These are phyloP conservation scores for Dipus sagitta DNA, from an alignment of 2,797 vertebrate species.

Conservation along the genomic window DNA sequence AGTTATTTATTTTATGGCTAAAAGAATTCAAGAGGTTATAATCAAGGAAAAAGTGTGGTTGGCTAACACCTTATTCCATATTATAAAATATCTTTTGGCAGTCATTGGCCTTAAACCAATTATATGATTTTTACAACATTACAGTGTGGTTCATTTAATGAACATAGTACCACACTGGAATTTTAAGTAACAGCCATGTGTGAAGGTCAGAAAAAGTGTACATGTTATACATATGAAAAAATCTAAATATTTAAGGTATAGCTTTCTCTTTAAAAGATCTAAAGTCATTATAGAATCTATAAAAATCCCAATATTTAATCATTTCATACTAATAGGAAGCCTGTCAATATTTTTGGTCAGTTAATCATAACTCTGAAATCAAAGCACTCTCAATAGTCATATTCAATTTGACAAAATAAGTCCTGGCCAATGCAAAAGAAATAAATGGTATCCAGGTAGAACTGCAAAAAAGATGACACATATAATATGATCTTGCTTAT, in stretches of 20 bases:
- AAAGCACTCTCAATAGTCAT: background rate
- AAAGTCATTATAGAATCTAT: background rate
- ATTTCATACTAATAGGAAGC: conserved; percentile 21
- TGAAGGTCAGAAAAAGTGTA: conserved; percentile 13
- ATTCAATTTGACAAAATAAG: background rate
- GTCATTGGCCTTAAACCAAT: background rate
- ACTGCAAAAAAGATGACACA: background rate
- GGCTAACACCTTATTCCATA: background rate
- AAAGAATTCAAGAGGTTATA: conserved; percentile 60
- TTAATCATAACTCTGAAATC: background rate
- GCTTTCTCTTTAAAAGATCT: conserved; percentile 21
- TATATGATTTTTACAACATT: background rate
- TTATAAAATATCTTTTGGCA: background rate
- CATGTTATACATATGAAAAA: conserved; percentile 3
- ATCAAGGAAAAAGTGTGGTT: background rate
- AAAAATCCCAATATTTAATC: conserved; percentile 29
- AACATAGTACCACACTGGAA: background rate
- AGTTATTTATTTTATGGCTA: conserved; percentile 6
- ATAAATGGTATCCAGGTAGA: background rate
- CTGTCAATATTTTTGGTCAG: background rate
- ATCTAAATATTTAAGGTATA: conserved; percentile 36
- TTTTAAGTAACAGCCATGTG: conserved; percentile 34
- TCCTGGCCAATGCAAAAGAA: background rate
- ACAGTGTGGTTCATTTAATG: background rate
- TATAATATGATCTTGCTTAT: background rate